These are phyloP conservation scores for Sturnus vulgaris DNA, from an alignment of 2,113 vertebrate species.

Conservation along the genomic window DNA sequence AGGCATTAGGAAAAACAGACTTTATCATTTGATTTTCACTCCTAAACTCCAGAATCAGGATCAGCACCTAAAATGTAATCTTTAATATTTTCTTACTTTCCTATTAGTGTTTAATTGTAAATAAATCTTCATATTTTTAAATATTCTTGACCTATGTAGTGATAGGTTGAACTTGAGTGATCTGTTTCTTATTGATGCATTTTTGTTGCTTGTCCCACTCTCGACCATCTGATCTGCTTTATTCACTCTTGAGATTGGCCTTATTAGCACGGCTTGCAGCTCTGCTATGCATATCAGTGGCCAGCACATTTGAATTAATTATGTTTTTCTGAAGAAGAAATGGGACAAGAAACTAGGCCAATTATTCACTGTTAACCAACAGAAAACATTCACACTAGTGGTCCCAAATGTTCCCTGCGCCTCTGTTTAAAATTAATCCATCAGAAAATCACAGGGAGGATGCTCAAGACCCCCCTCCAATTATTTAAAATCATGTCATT, in stretches of 20 bases:
- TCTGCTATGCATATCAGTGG: not conserved
- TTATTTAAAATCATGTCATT: constrained; percentile 57
- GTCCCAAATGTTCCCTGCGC: constrained; percentile 24
- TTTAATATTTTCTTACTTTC: not conserved
- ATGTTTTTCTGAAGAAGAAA: constrained; percentile 33
- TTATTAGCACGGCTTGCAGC: not conserved
- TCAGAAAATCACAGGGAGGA: constrained; percentile 47
- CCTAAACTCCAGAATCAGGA: not conserved
- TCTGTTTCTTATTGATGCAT: not conserved
- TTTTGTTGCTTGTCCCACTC: not conserved
- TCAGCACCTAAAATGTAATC: not conserved
- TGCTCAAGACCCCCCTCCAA: constrained; percentile 42
- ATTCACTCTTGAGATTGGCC: not conserved
- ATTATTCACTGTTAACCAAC: constrained; percentile 52
- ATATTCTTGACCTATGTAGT: not conserved
- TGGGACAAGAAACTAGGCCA: constrained; percentile 46
- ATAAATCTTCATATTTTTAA: not conserved
- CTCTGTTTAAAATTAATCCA: constrained; percentile 58
- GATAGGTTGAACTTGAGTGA: not conserved
- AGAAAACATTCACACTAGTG: constrained; percentile 26
- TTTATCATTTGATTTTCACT: not conserved
- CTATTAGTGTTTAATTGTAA: not conserved
- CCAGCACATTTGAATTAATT: constrained; percentile 13
- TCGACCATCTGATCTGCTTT: not conserved
- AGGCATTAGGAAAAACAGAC: not conserved